Evolutionary conservation across 2,113 vertebrate genomes (phyloP), one percentile per base, ranked within the genome.

Genomic region (Entosphenus tridentatus): DNA sequence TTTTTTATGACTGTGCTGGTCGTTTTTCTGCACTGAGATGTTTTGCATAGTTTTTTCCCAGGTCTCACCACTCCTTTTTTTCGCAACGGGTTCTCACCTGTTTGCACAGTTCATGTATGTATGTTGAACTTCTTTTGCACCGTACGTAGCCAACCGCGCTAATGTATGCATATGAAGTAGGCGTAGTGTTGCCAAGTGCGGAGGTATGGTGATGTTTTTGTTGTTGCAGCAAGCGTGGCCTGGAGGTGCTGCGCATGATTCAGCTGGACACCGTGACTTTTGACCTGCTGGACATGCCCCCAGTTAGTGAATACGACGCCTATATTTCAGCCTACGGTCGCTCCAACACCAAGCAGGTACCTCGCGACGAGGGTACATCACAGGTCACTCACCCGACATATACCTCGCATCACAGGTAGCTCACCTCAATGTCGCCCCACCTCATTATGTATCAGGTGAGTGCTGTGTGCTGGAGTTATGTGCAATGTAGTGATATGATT

Each of bases 261-360:
- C 88, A 95, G 71, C 73, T 97, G 74, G 91, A 97, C 74, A 93
- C 89, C 2, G 74, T 80, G 73, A 88, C 81, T 1, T 78, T 83
- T 75, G 84, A 85, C 2, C 76, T 93, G 54, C 69, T 97, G 80
- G 86, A 95, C 74, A 76, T 96, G 69, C 86, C 86, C 7, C 88
- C 91, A 11, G 82, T 96, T 16, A 95, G 80, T 71, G 89, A 95
- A 68, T 97, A 97, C 0, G 87, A 96, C 75, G 84, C 87, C 85
- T 97, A 97, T 68, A 97, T 97, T 72, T 83, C 86, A 73, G 88
- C 78, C 75, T 96, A 89, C 69, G 91, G 91, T 62, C 84, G 76
- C 55, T 84, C 79, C 70, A 88, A 93, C 72, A 92, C 91, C 13
- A 89, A 86, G 69, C 92, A 97, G 86, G 92, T 90, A 7, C 7